phyloP scores from a whole-genome alignment of 2,888 invertebrate genomes.

The Nysson spinosus region DNA sequence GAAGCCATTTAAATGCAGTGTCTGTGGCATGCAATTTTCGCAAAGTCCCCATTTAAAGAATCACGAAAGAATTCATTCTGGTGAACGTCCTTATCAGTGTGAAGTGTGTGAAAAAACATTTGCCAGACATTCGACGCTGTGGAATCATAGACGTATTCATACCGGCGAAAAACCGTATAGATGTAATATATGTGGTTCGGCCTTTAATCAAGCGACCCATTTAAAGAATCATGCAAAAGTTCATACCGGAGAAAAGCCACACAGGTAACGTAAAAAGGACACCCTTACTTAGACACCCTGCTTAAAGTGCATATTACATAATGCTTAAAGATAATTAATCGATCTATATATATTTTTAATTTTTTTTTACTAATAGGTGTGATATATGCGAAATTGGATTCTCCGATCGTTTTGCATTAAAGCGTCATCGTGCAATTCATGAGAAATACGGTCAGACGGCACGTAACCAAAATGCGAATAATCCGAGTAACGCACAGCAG shows the following conservation, averaged over 20 bases:
- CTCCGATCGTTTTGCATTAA: slow-evolving; percentile 91
- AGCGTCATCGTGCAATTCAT: slow-evolving; percentile 91
- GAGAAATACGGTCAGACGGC: slow-evolving; percentile 87
- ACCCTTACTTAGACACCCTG: too few species aligned
- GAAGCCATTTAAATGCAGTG: slow-evolving; percentile 84
- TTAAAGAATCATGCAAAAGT: slow-evolving; percentile 91
- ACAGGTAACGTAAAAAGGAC: slow-evolving; percentile 81
- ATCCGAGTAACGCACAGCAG: slow-evolving; percentile 78
- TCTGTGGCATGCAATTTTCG: slow-evolving; percentile 94
- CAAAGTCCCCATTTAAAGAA: slow-evolving; percentile 93
- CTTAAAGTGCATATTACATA: too few species aligned
- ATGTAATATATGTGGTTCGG: slow-evolving; percentile 81
- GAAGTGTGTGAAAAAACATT: slow-evolving; percentile 94
- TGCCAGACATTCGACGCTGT: slow-evolving; percentile 91
- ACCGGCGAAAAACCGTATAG: slow-evolving; percentile 91
- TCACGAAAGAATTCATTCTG: slow-evolving; percentile 92
- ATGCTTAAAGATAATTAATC: too few species aligned
- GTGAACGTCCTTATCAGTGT: slow-evolving; percentile 92
- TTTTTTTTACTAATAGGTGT: slow-evolving; percentile 80
- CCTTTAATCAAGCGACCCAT: slow-evolving; percentile 93
- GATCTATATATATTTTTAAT: background rate
- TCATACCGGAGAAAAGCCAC: slow-evolving; percentile 81
- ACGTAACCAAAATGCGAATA: slow-evolving; percentile 77
- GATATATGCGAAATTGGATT: slow-evolving; percentile 93
- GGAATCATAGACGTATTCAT: slow-evolving; percentile 93